Conservation (phyloP, 2,113 vertebrate genomes). For the Myotis davidii region DNA sequence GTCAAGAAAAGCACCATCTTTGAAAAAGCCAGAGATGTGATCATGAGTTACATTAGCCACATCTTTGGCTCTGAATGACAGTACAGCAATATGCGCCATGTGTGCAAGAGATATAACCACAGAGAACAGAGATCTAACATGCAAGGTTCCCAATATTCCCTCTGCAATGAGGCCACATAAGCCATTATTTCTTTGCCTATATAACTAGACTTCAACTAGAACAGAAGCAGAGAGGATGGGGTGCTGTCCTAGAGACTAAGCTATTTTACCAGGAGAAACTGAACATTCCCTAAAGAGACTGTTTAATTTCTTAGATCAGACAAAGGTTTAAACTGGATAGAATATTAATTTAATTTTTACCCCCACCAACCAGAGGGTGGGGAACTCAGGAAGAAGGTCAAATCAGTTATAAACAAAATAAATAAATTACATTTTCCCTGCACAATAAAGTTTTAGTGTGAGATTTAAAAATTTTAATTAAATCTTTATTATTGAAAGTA, state of each 20-base stretch:
- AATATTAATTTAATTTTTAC: neutral
- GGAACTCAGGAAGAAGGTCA: neutral
- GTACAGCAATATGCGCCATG: neutral
- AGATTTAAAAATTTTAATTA: neutral
- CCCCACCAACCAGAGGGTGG: neutral
- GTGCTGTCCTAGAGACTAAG: neutral
- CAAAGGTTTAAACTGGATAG: neutral
- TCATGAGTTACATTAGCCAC: neutral
- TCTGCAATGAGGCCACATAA: neutral
- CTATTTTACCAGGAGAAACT: neutral
- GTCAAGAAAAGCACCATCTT: neutral
- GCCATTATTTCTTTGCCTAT: neutral
- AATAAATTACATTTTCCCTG: conserved; percentile 10
- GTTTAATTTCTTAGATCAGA: neutral
- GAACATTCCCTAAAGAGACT: neutral
- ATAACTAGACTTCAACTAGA: neutral
- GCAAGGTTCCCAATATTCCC: neutral
- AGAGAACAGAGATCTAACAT: neutral
- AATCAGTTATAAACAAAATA: neutral
- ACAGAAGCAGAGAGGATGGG: neutral
- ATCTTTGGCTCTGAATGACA: neutral
- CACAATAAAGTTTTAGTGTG: neutral
- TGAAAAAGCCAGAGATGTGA: neutral
- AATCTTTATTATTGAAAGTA: too few relatives aligned
- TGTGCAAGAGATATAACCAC: neutral